A percentile compares a stretch with the other conserved stretches of the same genome.
Evolutionary conservation across 2,888 invertebrate genomes (phyloP).

Genomic region (Drosophila mettleri): DNA sequence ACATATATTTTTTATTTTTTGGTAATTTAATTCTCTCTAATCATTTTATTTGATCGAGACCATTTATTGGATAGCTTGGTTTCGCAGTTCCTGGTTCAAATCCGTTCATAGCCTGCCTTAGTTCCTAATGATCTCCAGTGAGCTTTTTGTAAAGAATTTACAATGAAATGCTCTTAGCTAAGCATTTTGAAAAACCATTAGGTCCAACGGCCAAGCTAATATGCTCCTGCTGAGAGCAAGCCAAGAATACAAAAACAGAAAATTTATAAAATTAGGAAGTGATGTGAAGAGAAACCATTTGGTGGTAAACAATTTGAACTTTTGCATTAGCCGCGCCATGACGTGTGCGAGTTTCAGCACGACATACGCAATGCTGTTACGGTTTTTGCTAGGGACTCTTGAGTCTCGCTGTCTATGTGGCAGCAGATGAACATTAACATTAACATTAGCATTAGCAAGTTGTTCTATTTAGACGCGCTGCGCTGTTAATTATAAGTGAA

Average conservation of each 20-base stretch:
- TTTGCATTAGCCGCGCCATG: conserved; percentile 43
- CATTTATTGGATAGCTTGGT: not conserved
- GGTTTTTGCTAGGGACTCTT: conserved; percentile 10
- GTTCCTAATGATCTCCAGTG: conserved; percentile 8
- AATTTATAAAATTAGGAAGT: conserved; percentile 12
- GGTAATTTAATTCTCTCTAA: too few relatives aligned
- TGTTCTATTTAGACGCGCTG: conserved; percentile 73
- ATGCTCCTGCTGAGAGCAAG: conserved; percentile 44
- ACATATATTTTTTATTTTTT: too few relatives aligned
- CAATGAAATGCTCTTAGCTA: not conserved
- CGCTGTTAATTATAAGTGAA: conserved; percentile 77
- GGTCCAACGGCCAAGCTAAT: conserved; percentile 28
- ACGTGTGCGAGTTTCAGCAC: conserved; percentile 44
- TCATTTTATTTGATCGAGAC: not conserved
- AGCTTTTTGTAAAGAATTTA: conserved; percentile 6
- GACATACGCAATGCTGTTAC: conserved; percentile 32
- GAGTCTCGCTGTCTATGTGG: conserved; percentile 43
- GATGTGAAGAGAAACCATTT: conserved; percentile 54
- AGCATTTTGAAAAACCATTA: conserved; percentile 19
- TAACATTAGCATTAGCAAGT: conserved; percentile 76
- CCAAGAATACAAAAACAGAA: conserved; percentile 5
- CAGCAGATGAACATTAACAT: conserved; percentile 36
- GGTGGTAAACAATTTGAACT: conserved; percentile 73
- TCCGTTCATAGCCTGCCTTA: not conserved
- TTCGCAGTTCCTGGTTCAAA: conserved; percentile 1